phyloP scores from a whole-genome alignment of 1,140 invertebrate species.

The Ips typographus region DNA sequence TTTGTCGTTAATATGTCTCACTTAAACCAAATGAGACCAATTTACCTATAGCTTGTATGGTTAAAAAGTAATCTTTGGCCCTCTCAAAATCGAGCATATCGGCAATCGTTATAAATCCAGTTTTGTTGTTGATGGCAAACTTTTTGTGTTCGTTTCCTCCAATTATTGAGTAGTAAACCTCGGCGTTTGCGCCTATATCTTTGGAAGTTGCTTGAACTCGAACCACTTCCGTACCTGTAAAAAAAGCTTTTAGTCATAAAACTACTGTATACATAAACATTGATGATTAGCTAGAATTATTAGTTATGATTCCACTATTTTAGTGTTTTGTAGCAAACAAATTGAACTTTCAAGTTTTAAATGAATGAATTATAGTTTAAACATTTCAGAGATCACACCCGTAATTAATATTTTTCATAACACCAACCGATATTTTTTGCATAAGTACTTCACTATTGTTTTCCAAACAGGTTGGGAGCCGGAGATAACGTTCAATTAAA shows the following conservation, averaged over 20 bases:
- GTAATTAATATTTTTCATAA: too few species aligned
- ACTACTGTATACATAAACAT: not conserved
- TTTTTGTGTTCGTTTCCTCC: constrained; percentile 87
- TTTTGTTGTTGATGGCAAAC: constrained; percentile 73
- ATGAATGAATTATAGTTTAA: too few species aligned
- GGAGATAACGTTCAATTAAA: too few species aligned
- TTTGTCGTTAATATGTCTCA: not conserved
- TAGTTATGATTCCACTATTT: too few species aligned
- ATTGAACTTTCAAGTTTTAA: too few species aligned
- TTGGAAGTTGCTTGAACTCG: constrained; percentile 86
- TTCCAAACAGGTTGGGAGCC: too few species aligned
- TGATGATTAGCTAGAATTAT: too few species aligned
- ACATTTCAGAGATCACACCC: too few species aligned
- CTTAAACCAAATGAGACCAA: not conserved
- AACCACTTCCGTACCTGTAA: constrained; percentile 65
- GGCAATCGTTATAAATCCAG: constrained; percentile 74
- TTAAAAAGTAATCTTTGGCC: constrained; percentile 82
- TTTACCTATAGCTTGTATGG: constrained; percentile 73
- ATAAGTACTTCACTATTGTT: too few species aligned
- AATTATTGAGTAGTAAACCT: constrained; percentile 87
- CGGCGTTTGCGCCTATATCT: constrained; percentile 90
- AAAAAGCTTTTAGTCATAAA: not conserved
- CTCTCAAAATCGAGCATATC: constrained; percentile 84
- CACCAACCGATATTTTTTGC: too few species aligned
- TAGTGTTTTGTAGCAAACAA: too few species aligned